phyloP scores from a whole-genome alignment of 2,113 vertebrate species.

The Seriola quinqueradiata region DNA sequence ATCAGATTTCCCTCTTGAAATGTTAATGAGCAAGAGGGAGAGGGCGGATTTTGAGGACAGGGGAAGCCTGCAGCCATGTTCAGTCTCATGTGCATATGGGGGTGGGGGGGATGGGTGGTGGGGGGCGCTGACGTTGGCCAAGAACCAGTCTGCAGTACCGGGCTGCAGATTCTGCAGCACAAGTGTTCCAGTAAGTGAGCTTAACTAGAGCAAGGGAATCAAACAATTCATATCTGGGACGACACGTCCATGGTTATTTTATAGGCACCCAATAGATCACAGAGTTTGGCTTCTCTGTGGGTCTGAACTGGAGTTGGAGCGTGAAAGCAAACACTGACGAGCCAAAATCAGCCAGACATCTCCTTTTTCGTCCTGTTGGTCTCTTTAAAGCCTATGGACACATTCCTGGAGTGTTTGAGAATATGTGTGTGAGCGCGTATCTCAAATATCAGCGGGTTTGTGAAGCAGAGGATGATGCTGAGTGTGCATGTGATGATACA shows the following conservation, averaged over 20 bases:
- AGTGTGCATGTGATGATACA: neutral
- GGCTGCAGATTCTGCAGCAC: constrained; percentile 1
- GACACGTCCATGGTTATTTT: constrained; percentile 44
- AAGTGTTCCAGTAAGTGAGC: constrained; percentile 14
- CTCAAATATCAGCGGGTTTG: constrained; percentile 32
- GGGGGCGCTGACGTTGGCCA: constrained; percentile 31
- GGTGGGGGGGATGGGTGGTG: constrained; percentile 22
- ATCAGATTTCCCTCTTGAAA: constrained; percentile 52
- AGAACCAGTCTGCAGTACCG: constrained; percentile 33
- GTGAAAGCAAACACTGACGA: constrained; percentile 37
- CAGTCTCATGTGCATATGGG: constrained; percentile 41
- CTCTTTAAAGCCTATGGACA: constrained; percentile 39
- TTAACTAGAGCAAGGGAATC: constrained; percentile 40
- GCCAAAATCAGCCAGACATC: constrained; percentile 18
- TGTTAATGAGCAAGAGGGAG: constrained; percentile 44
- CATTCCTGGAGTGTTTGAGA: constrained; percentile 40
- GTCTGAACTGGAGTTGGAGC: neutral
- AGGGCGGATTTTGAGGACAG: constrained; percentile 36
- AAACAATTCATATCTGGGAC: constrained; percentile 57
- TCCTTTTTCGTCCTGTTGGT: constrained; percentile 26
- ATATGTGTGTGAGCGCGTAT: neutral
- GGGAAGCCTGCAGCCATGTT: constrained; percentile 55
- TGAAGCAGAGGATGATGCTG: neutral
- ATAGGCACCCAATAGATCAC: constrained; percentile 43
- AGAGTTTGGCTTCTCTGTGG: constrained; percentile 35